Base-by-base conservation (phyloP, 1,140 invertebrate species). In the Drosophila nigromelanica region DNA sequence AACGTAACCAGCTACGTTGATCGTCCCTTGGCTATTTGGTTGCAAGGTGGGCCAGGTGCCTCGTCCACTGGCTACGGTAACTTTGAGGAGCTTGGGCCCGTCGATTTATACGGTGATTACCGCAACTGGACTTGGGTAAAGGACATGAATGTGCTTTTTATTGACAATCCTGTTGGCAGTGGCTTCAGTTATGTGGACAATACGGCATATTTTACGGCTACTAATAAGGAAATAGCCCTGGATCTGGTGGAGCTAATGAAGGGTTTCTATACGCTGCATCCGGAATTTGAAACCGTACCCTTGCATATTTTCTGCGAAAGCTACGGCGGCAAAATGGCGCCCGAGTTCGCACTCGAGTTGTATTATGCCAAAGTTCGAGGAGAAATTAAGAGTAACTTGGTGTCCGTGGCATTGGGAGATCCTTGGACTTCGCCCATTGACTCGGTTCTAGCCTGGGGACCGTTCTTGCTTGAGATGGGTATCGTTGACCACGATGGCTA, bases 271-370 rank as follows among this genome's bases (percentile, higher is more conserved):
- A 79, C 93, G 15, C 81, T 92, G 33, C 85, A 95, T 72, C 94
- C 95, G 0, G 93, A 95, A 73, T 97, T 97, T 81, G 93, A 94
- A 78, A 92, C 91, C 5, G 93, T 95, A 3, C 95, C 96, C 0
- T 93, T 97, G 11, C 98, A 97, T 76, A 96, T 98, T 47, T 96
- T 96, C 68, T 95, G 95, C 21, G 96, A 98, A 90, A 97, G 96
- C 0, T 98, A 98, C 92, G 97, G 97, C 12, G 97, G 97, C 0
- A 98, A 98, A 93, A 98, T 98, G 96, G 95, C 96, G 0, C 94
- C 95, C 7, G 95, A 96, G 76, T 97, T 98, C 82, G 95, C 94
- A 0, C 54, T 86, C n/a, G 80, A 92, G 15, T 60, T 87, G 5
- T 85, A 75, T 60, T 78, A 97, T 94, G 95, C 95, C 43, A 94